Conservation (phyloP, 2,797 vertebrate species). For the Babyrousa celebensis region DNA sequence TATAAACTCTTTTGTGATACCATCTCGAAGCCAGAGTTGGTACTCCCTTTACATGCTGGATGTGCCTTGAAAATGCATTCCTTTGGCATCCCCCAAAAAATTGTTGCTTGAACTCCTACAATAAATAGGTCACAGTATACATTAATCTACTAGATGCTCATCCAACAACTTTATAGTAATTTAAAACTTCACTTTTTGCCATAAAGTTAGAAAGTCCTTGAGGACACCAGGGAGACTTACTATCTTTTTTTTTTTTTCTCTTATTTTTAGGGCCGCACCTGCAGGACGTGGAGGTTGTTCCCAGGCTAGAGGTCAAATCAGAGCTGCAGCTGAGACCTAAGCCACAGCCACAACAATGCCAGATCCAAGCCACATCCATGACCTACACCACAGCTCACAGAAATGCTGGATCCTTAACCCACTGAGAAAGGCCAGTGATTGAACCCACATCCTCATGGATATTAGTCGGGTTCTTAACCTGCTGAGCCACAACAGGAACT, state of each 20-base stretch:
- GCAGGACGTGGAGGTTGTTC: too few relatives aligned
- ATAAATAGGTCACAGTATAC: background rate
- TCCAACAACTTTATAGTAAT: background rate
- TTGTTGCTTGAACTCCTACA: background rate
- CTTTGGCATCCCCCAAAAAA: background rate
- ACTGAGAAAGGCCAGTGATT: too few relatives aligned
- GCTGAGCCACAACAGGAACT: too few relatives aligned
- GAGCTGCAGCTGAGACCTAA: too few relatives aligned
- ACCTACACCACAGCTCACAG: too few relatives aligned
- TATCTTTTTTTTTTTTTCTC: constrained; percentile 1
- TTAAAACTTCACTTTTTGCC: background rate
- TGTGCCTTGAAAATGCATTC: background rate
- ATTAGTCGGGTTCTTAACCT: too few relatives aligned
- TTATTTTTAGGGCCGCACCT: too few relatives aligned
- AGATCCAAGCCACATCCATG: too few relatives aligned
- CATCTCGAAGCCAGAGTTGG: background rate
- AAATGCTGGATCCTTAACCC: too few relatives aligned
- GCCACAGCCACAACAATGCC: too few relatives aligned
- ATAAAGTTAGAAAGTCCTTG: background rate
- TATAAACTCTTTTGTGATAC: background rate
- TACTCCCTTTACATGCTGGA: background rate
- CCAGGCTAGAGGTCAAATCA: too few relatives aligned
- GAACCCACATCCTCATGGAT: too few relatives aligned
- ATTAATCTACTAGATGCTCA: background rate
- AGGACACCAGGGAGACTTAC: background rate